Base-by-base conservation (phyloP, 2,888 invertebrate species). In the Drosophila antonietae region DNA sequence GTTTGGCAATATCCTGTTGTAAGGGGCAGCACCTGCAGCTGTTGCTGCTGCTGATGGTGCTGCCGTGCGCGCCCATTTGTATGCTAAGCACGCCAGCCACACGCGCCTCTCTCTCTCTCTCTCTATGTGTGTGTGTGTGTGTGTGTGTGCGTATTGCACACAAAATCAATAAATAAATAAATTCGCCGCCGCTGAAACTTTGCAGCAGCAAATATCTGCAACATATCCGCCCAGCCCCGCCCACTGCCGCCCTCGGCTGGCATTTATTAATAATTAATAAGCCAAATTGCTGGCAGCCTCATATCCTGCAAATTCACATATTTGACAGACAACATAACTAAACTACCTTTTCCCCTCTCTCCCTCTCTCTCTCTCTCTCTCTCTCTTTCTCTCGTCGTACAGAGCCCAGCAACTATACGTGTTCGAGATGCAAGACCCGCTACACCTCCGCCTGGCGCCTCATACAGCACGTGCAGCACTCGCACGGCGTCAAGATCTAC, bases 391-490 rank as follows among this genome's bases (percentile, higher is more conserved):
- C 5, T 28, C 28, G 5, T 28, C 28, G 83, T 88, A 15, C 96
- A 98, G 98, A 98, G 94, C 98, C 98, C 79, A 96, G 96, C 93
- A 97, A 97, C 94, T 97, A 98, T 93, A 96, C 97, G 80, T 99
- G 98, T 91, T 97, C 96, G 53, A 98, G 98, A 81, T 99, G 99
- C 94, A 97, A 98, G 91, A 96, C 97, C 76, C 95, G 97, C 57
- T 95, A 97, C 84, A 96, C 96, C 85, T 98, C 98, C n/a, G 98
- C 99, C 9, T 99, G 99, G 99, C 95, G 96, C 67, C 94, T 99
- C 72, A 95, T 99, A 46, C 98, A 98, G 92, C 99, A 99, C 93
- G 98, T 97, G 35, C 98, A 99, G 93, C 96, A 97, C 90, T 95
- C 96, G 69, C 99, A 99, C 91, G 98, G 98, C 23, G 96, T 98